Conservation (phyloP, 2,888 invertebrate species). For the Steinernema hermaphroditum region DNA sequence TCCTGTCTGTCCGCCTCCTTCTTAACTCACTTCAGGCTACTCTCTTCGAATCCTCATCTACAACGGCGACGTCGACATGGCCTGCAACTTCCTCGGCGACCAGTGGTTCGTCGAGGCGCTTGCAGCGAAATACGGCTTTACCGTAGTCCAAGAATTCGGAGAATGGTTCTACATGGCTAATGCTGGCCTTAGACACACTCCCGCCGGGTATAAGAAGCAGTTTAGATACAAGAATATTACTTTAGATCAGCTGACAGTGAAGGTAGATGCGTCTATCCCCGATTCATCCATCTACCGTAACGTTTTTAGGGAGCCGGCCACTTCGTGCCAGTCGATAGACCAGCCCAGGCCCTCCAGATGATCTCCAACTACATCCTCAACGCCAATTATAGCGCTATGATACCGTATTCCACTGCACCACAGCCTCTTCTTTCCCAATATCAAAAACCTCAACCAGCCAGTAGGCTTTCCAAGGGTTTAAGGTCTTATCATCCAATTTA, state of each 20-base stretch:
- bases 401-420: constrained; percentile 31
- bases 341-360: constrained; percentile 78
- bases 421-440: constrained; percentile 36
- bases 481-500: too few species aligned
- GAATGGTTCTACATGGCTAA: constrained; percentile 53
- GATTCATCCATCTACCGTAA: constrained; percentile 23
- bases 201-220: constrained; percentile 57
- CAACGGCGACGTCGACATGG: constrained; percentile 56
- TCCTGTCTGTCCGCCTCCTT: too few species aligned
- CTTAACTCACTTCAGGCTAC: constrained; percentile 42
- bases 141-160: constrained; percentile 41
- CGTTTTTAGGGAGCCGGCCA: constrained; percentile 78
- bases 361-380: constrained; percentile 72
- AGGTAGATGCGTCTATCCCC: constrained; percentile 29
- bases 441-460: background rate
- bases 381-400: constrained; percentile 47
- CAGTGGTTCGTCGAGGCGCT: constrained; percentile 58
- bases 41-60: constrained; percentile 55
- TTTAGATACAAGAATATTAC: constrained; percentile 40
- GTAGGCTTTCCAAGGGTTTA: too few species aligned
- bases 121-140: constrained; percentile 40
- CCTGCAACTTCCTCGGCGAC: constrained; percentile 59
- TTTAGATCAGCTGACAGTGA: constrained; percentile 56
- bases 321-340: constrained; percentile 81
- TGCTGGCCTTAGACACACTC: constrained; percentile 49